Conservation (phyloP, 2,113 vertebrate genomes). For the Sinocyclocheilus anshuiensis region DNA sequence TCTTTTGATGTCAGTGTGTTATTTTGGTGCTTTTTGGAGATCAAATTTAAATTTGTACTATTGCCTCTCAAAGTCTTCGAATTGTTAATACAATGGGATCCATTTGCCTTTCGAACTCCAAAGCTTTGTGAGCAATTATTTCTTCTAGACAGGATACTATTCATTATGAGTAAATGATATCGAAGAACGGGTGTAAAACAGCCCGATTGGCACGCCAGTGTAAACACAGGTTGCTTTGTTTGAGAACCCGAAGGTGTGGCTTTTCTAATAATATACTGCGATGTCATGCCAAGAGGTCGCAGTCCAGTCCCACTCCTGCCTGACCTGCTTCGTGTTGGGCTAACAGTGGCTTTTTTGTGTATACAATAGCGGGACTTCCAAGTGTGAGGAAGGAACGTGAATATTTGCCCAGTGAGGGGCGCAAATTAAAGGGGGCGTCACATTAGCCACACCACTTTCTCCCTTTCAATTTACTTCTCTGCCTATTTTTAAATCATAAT, state of each 20-base stretch:
- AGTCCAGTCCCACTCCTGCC: constrained; percentile 46
- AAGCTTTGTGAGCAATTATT: constrained; percentile 35
- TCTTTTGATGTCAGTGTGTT: not conserved
- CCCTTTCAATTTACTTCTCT: constrained; percentile 49
- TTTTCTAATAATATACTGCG: constrained; percentile 58
- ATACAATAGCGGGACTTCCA: constrained; percentile 53
- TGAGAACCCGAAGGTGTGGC: constrained; percentile 41
- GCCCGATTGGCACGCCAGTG: not conserved
- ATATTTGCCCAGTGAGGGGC: constrained; percentile 54
- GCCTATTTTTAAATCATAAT: constrained; percentile 55
- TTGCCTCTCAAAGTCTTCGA: not conserved
- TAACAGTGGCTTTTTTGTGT: constrained; percentile 51
- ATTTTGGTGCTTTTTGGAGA: constrained; percentile 7
- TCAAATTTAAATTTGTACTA: not conserved
- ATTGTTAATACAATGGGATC: not conserved
- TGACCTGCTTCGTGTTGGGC: constrained; percentile 56
- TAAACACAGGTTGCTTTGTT: constrained; percentile 50
- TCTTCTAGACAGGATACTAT: constrained; percentile 45
- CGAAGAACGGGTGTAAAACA: constrained; percentile 47
- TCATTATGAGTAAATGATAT: constrained; percentile 56
- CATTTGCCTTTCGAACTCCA: not conserved
- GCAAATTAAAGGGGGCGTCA: constrained; percentile 46
- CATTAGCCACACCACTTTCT: constrained; percentile 42
- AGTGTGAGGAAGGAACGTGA: constrained; percentile 56
- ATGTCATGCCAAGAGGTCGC: constrained; percentile 53